phyloP scores from a whole-genome alignment of 2,113 vertebrate species.

The Tupaia chinensis region DNA sequence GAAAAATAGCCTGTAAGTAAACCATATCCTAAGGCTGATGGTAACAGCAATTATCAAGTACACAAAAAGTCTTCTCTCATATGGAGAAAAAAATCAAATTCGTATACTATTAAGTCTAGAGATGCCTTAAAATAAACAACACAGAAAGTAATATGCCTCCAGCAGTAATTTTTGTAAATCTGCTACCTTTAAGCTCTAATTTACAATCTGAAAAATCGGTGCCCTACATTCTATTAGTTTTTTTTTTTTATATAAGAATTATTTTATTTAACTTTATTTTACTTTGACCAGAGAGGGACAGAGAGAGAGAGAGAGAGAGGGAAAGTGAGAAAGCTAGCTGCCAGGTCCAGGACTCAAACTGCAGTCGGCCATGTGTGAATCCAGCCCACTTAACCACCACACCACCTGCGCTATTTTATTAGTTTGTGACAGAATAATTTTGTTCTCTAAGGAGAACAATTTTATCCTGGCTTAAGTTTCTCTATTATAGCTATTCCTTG shows the following conservation, averaged over 20 bases:
- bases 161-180: background rate
- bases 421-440: conserved; percentile 21
- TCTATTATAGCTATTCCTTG: background rate
- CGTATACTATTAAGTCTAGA: conserved; percentile 19
- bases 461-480: background rate
- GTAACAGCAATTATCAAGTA: background rate
- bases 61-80: background rate
- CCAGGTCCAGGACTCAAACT: too few species aligned
- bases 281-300: too few species aligned
- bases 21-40: background rate
- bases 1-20: conserved; percentile 33
- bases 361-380: too few species aligned
- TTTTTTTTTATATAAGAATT: background rate
- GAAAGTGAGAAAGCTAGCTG: too few species aligned
- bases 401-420: background rate
- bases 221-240: background rate
- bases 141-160: background rate
- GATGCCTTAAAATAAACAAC: background rate
- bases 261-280: too few species aligned
- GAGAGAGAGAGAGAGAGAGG: too few species aligned
- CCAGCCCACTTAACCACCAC: too few species aligned
- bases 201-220: background rate
- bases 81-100: background rate
- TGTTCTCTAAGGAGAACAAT: background rate
- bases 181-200: background rate